Evolutionary conservation across 64 coral and sea anemone genomes (phyloP), one percentile per base, ranked within the genome.

Genomic region (Pocillopora damicornis): DNA sequence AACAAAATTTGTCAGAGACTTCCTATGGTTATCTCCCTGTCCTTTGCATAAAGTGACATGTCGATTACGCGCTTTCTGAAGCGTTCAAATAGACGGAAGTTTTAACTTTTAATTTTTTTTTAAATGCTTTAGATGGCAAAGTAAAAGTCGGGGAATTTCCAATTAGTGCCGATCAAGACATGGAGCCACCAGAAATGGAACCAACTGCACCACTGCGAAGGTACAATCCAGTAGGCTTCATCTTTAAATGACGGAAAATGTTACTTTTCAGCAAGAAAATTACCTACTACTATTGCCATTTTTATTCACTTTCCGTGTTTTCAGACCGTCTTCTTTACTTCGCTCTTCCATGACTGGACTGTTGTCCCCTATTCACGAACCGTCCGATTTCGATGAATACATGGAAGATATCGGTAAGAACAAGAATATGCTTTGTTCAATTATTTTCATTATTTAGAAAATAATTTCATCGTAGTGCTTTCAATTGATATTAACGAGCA

Each of bases 321-420:
- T 30, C 81, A 85, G 81, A 30, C 30, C 81, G 13, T 85, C 65
- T 20, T 85, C 81, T 11, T 58, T 85, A 25, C 81, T 85, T 73
- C 81, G 22, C 9, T 58, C 38, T 4, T 73, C 65, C 9, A 68
- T 85, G 56, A 63, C 79, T 30, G 63, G 80, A 8, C 65, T 72
- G 71, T 73, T 85, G 81, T 85, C 81, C 4, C 81, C 81, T 12
- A 85, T 85, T 15, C 63, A 85, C 6, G 81, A 85, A 58, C 81
- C 81, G 5, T 85, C 81, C 42, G 81, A 85, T 35, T 45, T 72
- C 15, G 81, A 85, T 0, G 18, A 56, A 11, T 20, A 30, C 9
- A 58, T 85, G 37, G 81, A 23, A 17, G 79, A 81, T 9, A 71
- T 85, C 58, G 81, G 81, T 85, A 8, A 63, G 79, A 35, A 25